Evolutionary conservation across 2,113 vertebrate genomes (phyloP).

Genomic region (Rhabdornis inornatus): DNA sequence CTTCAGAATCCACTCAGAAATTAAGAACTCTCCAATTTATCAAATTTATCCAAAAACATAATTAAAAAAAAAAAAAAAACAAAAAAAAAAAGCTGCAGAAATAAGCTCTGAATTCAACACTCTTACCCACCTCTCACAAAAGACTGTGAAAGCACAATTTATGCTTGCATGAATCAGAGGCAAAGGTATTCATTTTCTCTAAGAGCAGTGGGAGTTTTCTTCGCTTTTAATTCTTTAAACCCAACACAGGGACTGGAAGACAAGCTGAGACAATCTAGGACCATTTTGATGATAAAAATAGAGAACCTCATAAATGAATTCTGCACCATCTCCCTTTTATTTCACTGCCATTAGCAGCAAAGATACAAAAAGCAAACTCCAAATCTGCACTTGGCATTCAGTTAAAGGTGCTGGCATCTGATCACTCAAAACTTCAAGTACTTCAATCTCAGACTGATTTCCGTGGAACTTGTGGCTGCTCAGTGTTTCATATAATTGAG

Average conservation of each 20-base stretch:
- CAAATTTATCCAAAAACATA: neutral
- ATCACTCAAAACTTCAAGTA: neutral
- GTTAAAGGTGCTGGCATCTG: neutral
- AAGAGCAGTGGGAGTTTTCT: neutral
- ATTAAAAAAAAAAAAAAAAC: neutral
- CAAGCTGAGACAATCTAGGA: neutral
- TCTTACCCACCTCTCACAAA: neutral
- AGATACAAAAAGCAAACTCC: neutral
- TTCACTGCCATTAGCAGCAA: neutral
- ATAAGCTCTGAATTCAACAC: neutral
- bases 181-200: neutral
- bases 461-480: neutral
- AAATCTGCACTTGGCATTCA: neutral
- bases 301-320: neutral
- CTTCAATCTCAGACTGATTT: neutral
- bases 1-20: neutral
- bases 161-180: neutral
- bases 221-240: neutral
- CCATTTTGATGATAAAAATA: neutral
- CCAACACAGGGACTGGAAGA: neutral
- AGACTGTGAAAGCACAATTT: neutral
- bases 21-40: neutral
- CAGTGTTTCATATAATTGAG: neutral
- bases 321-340: neutral
- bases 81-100: neutral